Percentiles rank a stretch among this genome's conserved stretches.
phyloP scores from a whole-genome alignment of 2,797 vertebrate species.

The Arnoldichthys spilopterus region DNA sequence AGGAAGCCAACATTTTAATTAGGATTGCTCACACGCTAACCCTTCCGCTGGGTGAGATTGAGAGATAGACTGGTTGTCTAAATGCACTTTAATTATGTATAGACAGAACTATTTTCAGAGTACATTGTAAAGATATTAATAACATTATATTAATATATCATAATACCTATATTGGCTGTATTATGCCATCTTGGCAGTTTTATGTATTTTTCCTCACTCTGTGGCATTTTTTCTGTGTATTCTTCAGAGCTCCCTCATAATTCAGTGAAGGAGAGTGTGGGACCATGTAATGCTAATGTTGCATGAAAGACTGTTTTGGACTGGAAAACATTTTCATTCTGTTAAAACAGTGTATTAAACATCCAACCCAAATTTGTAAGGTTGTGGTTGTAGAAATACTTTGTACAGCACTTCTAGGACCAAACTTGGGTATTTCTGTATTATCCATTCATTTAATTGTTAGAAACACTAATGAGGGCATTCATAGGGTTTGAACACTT shows the following conservation, averaged over 20 bases:
- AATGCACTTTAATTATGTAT: neutral
- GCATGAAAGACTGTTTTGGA: no score
- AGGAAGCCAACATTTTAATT: constrained; percentile 12
- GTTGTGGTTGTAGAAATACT: neutral
- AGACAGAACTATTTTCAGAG: neutral
- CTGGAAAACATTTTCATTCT: neutral
- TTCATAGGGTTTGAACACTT: neutral
- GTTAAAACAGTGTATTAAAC: neutral
- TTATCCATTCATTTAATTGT: neutral
- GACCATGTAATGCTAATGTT: neutral
- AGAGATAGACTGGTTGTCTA: neutral
- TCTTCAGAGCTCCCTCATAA: neutral
- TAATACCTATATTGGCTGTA: neutral
- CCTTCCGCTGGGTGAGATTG: neutral
- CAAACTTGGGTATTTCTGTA: neutral
- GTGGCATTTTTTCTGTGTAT: neutral
- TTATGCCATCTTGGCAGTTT: neutral
- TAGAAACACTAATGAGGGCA: neutral
- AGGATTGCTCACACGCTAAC: neutral
- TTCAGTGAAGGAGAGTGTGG: neutral
- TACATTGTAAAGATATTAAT: neutral
- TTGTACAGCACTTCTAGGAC: neutral
- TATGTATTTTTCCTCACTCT: neutral
- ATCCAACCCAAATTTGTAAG: neutral
- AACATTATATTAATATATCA: neutral